These are phyloP conservation scores for Hydropsyche tenuis DNA, from an alignment of 1,140 invertebrate species.

Conservation along the genomic window DNA sequence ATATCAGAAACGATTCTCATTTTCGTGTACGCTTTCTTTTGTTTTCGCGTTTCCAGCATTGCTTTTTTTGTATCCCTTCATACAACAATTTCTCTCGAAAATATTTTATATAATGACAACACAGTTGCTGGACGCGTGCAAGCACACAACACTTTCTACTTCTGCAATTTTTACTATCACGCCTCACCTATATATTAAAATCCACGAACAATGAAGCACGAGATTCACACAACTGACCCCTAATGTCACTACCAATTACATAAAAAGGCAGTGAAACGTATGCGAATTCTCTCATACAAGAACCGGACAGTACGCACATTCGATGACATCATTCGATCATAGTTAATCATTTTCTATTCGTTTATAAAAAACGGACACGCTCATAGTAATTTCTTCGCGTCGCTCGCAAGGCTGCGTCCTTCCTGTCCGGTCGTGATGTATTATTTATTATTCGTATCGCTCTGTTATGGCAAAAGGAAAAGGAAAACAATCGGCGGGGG, in stretches of 20 bases:
- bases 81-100: too few relatives aligned
- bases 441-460: background rate
- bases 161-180: too few relatives aligned
- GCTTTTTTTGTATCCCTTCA: too few relatives aligned
- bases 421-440: background rate
- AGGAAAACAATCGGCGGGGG: background rate
- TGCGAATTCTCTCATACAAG: background rate
- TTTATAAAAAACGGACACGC: background rate
- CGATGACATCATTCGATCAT: background rate
- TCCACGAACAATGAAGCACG: too few relatives aligned
- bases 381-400: slow-evolving; percentile 8
- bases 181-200: too few relatives aligned
- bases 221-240: too few relatives aligned
- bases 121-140: background rate
- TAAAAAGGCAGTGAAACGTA: too few relatives aligned
- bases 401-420: slow-evolving; percentile 10
- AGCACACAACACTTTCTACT: background rate
- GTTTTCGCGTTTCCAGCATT: too few relatives aligned
- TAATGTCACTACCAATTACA: too few relatives aligned
- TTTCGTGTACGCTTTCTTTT: too few relatives aligned
- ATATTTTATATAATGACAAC: too few relatives aligned
- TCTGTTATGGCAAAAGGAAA: background rate
- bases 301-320: background rate
- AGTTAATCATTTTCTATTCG: background rate
- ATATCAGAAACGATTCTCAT: too few relatives aligned